Evolutionary conservation across 2,797 vertebrate species (phyloP).

Genomic region (Cirrhinus molitorella): DNA sequence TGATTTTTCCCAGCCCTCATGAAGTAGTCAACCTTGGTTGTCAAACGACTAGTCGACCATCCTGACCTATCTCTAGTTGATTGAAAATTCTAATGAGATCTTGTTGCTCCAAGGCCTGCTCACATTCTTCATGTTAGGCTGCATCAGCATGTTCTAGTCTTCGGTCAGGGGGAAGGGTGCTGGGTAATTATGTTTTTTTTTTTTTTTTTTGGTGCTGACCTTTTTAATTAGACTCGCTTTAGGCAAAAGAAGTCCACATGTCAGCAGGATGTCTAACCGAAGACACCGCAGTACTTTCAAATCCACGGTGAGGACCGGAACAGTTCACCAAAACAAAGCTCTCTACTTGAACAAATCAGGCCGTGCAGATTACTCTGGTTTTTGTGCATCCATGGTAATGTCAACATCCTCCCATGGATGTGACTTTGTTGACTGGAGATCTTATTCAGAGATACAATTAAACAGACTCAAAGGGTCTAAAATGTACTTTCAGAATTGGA

Average conservation of each 20-base stretch:
- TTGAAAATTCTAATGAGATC: background rate
- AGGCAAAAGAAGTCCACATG: conserved; percentile 8
- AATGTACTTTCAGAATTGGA: too few species aligned
- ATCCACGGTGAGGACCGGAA: background rate
- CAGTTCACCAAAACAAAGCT: background rate
- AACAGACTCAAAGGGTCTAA: background rate
- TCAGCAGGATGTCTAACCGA: conserved; percentile 26
- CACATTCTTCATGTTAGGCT: conserved; percentile 1
- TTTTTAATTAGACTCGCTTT: conserved; percentile 52
- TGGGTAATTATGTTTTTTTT: conserved; percentile 45
- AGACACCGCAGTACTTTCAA: conserved; percentile 29
- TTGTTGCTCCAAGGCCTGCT: background rate
- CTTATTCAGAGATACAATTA: background rate
- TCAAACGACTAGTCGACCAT: background rate
- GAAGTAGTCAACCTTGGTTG: background rate
- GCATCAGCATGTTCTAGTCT: conserved; percentile 25
- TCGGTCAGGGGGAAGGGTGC: conserved; percentile 11
- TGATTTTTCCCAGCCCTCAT: too few species aligned
- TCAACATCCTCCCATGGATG: conserved; percentile 1
- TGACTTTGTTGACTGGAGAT: conserved; percentile 13
- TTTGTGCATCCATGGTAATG: background rate
- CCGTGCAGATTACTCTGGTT: background rate
- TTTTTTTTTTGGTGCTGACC: conserved; percentile 39
- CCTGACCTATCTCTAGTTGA: background rate
- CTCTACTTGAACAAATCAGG: background rate